Evolutionary conservation across 2,888 invertebrate genomes (phyloP), one percentile per base, ranked within the genome.

Genomic region (Phortica okadai): DNA sequence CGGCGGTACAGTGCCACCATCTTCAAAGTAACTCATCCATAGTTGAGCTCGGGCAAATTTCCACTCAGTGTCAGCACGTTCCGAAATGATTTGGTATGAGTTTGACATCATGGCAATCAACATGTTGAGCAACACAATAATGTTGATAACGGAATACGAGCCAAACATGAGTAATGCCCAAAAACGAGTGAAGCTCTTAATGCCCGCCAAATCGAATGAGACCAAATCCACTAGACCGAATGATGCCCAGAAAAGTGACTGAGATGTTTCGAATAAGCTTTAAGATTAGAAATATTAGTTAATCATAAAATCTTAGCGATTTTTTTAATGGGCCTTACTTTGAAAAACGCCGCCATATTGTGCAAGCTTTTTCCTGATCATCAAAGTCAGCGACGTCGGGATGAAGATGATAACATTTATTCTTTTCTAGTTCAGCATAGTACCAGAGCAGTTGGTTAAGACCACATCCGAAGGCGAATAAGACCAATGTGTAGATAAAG

Each of bases 31-130:
- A 85, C 98, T 98, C 93, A 99, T 97, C 98, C 99, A 99, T 67
- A 99, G 92, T 89, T 97, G 97, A 82, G 97, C 97, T 70, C 99
- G 93, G 0, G 98, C 98, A 89, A 98, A 99, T 92, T 99, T 99
- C 99, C 99, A 99, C 92, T 99, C 98, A 0, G 95, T 95, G 89
- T 99, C 99, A 3, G 98, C 95, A 89, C 98, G 94, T 93, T 98
- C 97, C 86, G 98, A 98, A 87, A 99, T 99, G 80, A 98, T 97
- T 92, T 98, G 98, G 92, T 99, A 99, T 0, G 98, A 99, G 92
- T 98, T 99, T 78, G 98, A 98, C 98, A 99, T 99, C 99, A 99
- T 99, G 89, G 99, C 99, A 90, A 99, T 99, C 59, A 99, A 94
- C 95, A 99, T 97, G 92, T 99, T 99, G 80, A 99, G 94, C 42